Evolutionary conservation across 2,113 vertebrate genomes (phyloP), one percentile per base, ranked within the genome.

Genomic region (Sander vitreus): DNA sequence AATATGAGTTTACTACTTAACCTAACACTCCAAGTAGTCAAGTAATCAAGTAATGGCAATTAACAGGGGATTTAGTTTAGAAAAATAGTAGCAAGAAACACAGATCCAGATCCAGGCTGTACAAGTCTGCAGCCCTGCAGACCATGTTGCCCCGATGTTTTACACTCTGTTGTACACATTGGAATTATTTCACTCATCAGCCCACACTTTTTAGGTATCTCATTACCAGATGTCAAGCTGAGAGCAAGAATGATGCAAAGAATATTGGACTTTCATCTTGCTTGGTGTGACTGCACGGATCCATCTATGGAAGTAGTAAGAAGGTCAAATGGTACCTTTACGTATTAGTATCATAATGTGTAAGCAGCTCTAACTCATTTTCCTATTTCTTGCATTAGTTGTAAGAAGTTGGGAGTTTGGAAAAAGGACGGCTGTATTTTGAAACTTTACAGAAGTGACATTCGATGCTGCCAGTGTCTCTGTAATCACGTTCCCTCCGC

Each of bases 191-290:
- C 68, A 76, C 60, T 57, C 51, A 72, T 87, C 78, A 50, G 58
- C 59, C 78, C 53, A 89, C 73, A 83, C 55, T 69, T 81, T 82
- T 55, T 58, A 73, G 62, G 78, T 78, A 84, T 85, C 69, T 87
- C 76, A 82, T 89, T 85, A 86, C 73, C 48, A 48, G 73, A 80
- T 77, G 72, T 74, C 72, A 88, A 78, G 89, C 83, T 74, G 73
- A 85, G 72, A 85, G 85, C 71, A 48, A 75, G 85, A 90, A 85
- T 87, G 91, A 92, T 90, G 90, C 89, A 93, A 93, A 90, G 88
- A 74, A 89, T 92, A 87, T 78, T 89, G 60, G 81, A 89, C 89
- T 90, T 90, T 92, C 84, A 89, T 92, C 81, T 84, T 50, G 11
- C 30, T 50, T 80, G 78, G 90, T 80, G 57, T 58, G 85, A 88